Percentiles rank a stretch among this genome's conserved stretches.
phyloP scores from a whole-genome alignment of 2,113 vertebrate genomes.

The Platycercus adscitus region DNA sequence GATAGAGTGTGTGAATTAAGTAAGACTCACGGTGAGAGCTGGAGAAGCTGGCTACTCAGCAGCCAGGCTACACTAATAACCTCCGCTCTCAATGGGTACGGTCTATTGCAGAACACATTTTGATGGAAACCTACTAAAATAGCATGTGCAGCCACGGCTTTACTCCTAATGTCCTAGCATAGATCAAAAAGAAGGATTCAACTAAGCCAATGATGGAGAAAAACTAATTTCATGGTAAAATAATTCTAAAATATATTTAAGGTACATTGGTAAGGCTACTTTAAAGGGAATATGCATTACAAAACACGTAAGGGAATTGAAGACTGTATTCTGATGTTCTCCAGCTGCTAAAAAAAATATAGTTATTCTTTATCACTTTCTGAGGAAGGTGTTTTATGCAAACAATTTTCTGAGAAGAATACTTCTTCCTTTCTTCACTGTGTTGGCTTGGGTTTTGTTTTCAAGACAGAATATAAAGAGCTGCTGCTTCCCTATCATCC shows the following conservation, averaged over 20 bases:
- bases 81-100: not conserved
- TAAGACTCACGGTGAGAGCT: not conserved
- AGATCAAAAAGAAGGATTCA: slow-evolving; percentile 80
- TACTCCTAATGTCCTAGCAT: slow-evolving; percentile 78
- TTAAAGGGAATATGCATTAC: slow-evolving; percentile 80
- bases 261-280: slow-evolving; percentile 76
- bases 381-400: slow-evolving; percentile 41
- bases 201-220: slow-evolving; percentile 81
- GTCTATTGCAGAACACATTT: slow-evolving; percentile 41
- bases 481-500: slow-evolving; percentile 43
- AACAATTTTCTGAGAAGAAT: slow-evolving; percentile 66
- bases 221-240: slow-evolving; percentile 89
- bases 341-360: slow-evolving; percentile 69
- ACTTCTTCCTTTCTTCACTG: not conserved
- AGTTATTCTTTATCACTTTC: slow-evolving; percentile 68
- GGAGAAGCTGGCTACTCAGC: not conserved
- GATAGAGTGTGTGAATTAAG: not conserved
- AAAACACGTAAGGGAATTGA: slow-evolving; percentile 72
- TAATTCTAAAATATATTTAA: slow-evolving; percentile 86
- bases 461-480: slow-evolving; percentile 22
- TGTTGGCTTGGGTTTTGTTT: not conserved
- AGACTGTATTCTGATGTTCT: slow-evolving; percentile 72
- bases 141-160: slow-evolving; percentile 57
- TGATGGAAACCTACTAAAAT: slow-evolving; percentile 65
- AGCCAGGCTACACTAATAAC: not conserved